Evolutionary conservation across 2,797 vertebrate species (phyloP), one percentile per base, ranked within the genome.

Genomic region (Arctocebus calabarensis): DNA sequence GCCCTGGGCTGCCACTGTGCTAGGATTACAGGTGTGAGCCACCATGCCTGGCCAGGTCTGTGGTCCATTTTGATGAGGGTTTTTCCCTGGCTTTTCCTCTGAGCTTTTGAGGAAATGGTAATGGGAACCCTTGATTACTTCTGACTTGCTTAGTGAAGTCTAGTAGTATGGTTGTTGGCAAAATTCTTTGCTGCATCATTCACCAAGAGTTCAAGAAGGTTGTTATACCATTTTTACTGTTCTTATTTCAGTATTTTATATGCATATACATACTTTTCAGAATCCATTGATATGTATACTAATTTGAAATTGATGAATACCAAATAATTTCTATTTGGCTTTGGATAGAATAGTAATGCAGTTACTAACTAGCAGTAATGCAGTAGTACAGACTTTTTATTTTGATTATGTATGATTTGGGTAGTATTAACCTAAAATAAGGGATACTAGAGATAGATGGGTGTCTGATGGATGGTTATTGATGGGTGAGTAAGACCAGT

Each of bases 271-370:
- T 91, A n/a, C 19, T 94, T 71, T 84, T 94, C 57, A 86, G 32
- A 71, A 86, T 90, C 23, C 27, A 64, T 5, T 5, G 19, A 57
- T 62, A 66, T 0, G 81, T 23, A 61, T 90, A 95, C 74, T 91
- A 71, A n/a, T 85, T 90, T 85, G n/a, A 85, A 82, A 77, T 83
- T 66, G 55, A 25, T 29, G 37, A 96, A 84, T 90, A 13, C 25
- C 25, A 29, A 87, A 52, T 81, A 75, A 75, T 87, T 87, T 64
- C 40, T 90, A 64, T 95, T 59, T 83, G 34, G 27, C 61, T 96
- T 84, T 90, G 29, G 13, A 89, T 91, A 74, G 83, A 75, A 40
- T 32, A 64, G 11, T 40, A 52, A 71, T 79, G 25, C 5, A 74
- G 2, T 40, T 68, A 52, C 48, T 52, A 52, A 16, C 48, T 14